A percentile compares a stretch with the other conserved stretches of the same genome.
These are phyloP conservation scores for Drosophila anomalata DNA, from an alignment of 2,888 invertebrate genomes.

Conservation along the genomic window DNA sequence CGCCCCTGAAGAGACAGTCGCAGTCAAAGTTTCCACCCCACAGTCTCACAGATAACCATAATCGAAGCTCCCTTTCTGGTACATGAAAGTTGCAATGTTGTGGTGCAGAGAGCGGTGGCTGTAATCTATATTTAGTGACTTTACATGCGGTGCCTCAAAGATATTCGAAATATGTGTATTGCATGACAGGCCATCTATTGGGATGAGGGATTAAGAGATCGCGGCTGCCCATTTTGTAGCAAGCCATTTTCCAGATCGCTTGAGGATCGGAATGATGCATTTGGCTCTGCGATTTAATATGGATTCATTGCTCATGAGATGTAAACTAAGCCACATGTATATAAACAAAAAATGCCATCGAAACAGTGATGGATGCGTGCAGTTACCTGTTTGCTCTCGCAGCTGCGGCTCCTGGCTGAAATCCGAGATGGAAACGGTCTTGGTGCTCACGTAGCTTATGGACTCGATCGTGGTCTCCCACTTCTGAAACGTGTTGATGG, in stretches of 20 bases:
- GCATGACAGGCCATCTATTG: slow-evolving; percentile 29
- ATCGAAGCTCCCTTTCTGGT: slow-evolving; percentile 20
- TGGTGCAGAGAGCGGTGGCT: slow-evolving; percentile 77
- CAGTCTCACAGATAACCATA: not conserved
- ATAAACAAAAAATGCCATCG: slow-evolving; percentile 25
- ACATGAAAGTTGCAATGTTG: slow-evolving; percentile 74
- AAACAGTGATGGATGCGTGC: slow-evolving; percentile 7
- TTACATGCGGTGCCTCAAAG: slow-evolving; percentile 74
- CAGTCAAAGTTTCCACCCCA: not conserved
- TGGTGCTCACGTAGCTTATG: slow-evolving; percentile 82
- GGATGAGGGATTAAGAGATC: slow-evolving; percentile 19
- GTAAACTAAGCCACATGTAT: slow-evolving; percentile 33
- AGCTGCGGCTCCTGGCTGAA: slow-evolving; percentile 61
- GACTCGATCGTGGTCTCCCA: slow-evolving; percentile 84
- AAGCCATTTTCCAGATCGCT: slow-evolving; percentile 72
- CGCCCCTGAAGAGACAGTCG: slow-evolving; percentile 14
- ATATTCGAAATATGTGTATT: slow-evolving; percentile 68
- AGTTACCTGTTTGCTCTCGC: slow-evolving; percentile 60
- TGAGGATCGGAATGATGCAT: slow-evolving; percentile 48
- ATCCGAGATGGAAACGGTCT: slow-evolving; percentile 79
- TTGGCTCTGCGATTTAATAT: slow-evolving; percentile 52
- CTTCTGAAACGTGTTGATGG: slow-evolving; percentile 83
- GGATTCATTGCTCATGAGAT: slow-evolving; percentile 34
- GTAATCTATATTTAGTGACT: slow-evolving; percentile 80
- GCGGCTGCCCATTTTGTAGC: slow-evolving; percentile 61